These are phyloP conservation scores for Cercopithecus petaurista DNA, from an alignment of 2,797 vertebrate species.

Conservation along the genomic window DNA sequence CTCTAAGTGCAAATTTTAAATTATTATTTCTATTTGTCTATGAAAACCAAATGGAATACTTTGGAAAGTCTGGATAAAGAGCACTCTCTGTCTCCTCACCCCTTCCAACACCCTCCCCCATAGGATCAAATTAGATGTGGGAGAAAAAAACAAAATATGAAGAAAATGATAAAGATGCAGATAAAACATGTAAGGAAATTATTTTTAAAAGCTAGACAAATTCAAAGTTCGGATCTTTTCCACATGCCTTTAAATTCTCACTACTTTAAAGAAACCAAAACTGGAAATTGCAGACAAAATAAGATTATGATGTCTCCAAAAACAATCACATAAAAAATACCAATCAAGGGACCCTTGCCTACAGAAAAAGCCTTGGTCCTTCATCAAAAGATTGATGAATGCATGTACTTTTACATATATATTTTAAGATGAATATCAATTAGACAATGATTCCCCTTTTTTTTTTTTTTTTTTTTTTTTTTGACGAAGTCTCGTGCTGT, in stretches of 20 bases:
- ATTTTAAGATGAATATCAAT: background rate
- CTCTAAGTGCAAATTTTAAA: background rate
- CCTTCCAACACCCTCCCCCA: background rate
- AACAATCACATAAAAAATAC: background rate
- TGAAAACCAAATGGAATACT: conserved; percentile 29
- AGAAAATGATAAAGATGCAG: conserved; percentile 21
- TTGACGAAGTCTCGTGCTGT: too few species aligned
- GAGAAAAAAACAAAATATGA: conserved; percentile 7
- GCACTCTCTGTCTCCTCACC: background rate
- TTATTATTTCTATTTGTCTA: conserved; percentile 17
- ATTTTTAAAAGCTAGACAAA: background rate
- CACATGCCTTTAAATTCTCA: conserved; percentile 13
- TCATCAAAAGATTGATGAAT: background rate
- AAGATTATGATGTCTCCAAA: background rate
- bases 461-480: too few species aligned
- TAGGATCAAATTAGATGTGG: background rate
- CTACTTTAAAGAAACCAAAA: conserved; percentile 34
- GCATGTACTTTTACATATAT: background rate
- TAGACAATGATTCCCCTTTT: background rate
- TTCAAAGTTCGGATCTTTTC: background rate
- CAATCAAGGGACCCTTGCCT: background rate
- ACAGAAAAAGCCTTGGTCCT: background rate
- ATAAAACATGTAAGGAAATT: background rate
- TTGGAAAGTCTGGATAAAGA: conserved; percentile 32
- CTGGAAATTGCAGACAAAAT: background rate